Base-by-base conservation (phyloP, 1,140 invertebrate genomes). In the Caenorhabditis inopinata region DNA sequence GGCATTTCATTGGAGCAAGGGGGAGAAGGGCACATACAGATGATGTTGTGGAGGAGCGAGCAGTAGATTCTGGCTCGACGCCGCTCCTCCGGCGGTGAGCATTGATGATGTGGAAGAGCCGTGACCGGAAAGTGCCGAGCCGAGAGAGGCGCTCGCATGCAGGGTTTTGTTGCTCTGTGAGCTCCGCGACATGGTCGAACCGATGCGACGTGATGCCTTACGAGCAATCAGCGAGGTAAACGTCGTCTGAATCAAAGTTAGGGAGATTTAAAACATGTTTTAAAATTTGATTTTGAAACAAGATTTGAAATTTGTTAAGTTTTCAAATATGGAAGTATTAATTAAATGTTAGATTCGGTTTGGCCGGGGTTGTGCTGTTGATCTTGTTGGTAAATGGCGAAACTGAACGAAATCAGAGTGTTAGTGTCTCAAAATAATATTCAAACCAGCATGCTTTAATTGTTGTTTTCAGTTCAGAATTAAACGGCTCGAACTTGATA, bases 201-300 rank as follows among this genome's bases (percentile, higher is more conserved):
- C 75, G 75, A 47, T 49, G 18, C 47, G 45, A 25, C 82, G 74
- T 23, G 82, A 49, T 16, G 62, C 76, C 47, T 86, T 86, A 12
- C 85, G 85, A 12, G 85, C 86, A 74, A 87, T 86, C 75, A 86
- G 46, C 45, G 86, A 82, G 18, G 86, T 85, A 53, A 86, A 85
- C 35, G 86, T 85, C 75, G 77, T 88, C 85, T 86, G 78, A 86
- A 85, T 80, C 47, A 84, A 76, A 84, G 45, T 76, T 53, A 62
- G 74, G 76, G 51, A 58, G 29, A 32, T 35, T 21, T n/a, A n/a
- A n/a, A n/a, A n/a, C n/a, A n/a, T n/a, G n/a, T n/a, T n/a, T n/a
- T n/a, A 42, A 42, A 42, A 7, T 42, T 42, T 42, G 38, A 42
- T 7, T 47, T 29, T 76, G 32, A 48, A 82, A 82, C 48, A 32